These are phyloP conservation scores for Cheilosia soror DNA, from an alignment of 2,888 invertebrate genomes.

Conservation along the genomic window DNA sequence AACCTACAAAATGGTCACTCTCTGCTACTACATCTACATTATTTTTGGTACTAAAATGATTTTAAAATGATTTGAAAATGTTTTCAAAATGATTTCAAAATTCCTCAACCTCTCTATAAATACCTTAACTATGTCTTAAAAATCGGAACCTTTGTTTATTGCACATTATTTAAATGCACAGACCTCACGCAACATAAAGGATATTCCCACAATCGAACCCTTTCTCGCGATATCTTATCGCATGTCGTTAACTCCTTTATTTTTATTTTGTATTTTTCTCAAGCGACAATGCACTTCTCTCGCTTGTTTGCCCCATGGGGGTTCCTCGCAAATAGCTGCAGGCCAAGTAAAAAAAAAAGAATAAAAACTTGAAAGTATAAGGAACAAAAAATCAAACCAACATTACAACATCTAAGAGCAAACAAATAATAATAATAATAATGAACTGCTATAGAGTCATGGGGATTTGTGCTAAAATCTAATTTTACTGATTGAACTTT, in stretches of 20 bases:
- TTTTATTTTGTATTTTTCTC: constrained; percentile 19
- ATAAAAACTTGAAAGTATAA: constrained; percentile 37
- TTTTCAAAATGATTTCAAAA: too few relatives aligned
- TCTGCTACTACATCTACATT: too few relatives aligned
- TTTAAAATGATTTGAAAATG: too few relatives aligned
- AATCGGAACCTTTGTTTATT: not conserved
- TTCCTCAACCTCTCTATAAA: too few relatives aligned
- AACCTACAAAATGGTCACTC: too few relatives aligned
- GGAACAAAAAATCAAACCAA: constrained; percentile 17
- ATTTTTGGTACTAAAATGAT: too few relatives aligned
- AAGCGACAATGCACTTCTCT: constrained; percentile 46
- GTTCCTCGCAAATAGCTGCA: constrained; percentile 40
- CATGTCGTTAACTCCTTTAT: constrained; percentile 18
- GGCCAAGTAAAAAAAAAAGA: constrained; percentile 10
- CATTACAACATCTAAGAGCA: constrained; percentile 24
- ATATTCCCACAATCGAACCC: constrained; percentile 64
- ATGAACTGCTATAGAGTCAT: constrained; percentile 35
- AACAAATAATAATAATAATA: constrained; percentile 12
- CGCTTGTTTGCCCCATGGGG: constrained; percentile 12
- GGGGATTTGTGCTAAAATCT: constrained; percentile 50
- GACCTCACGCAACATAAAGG: constrained; percentile 8
- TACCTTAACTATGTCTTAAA: not conserved
- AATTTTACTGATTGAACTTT: constrained; percentile 53
- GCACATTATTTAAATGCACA: not conserved
- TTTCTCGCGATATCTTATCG: constrained; percentile 59